A percentile compares a stretch with the other conserved stretches of the same genome.
These are phyloP conservation scores for Tetranychus truncatus DNA, from an alignment of 2,888 invertebrate species.

Conservation along the genomic window DNA sequence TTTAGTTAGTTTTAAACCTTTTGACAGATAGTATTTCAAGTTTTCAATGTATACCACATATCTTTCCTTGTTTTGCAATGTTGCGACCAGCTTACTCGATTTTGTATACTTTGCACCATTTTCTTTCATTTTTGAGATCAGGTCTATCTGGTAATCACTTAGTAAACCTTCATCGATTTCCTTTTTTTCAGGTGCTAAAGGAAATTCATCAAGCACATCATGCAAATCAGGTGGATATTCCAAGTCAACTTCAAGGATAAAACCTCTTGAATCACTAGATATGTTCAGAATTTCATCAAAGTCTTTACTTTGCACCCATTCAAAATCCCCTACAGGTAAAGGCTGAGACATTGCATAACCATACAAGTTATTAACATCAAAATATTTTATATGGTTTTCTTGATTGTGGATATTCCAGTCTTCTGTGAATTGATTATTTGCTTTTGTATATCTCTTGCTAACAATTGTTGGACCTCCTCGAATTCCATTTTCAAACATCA, in stretches of 20 bases:
- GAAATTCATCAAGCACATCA: constrained; percentile 20
- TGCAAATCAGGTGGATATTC: constrained; percentile 19
- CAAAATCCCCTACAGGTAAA: constrained; percentile 18
- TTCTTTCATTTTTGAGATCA: neutral
- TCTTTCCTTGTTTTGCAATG: constrained; percentile 22
- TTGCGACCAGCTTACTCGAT: constrained; percentile 17
- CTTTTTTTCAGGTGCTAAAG: constrained; percentile 22
- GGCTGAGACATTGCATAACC: constrained; percentile 12
- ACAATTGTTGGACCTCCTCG: neutral
- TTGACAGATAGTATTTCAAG: neutral
- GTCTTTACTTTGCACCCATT: constrained; percentile 8
- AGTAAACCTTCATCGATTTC: constrained; percentile 1
- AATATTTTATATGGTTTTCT: neutral
- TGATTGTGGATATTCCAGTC: neutral
- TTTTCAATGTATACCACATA: neutral
- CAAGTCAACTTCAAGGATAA: constrained; percentile 20
- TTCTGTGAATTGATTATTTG: constrained; percentile 10
- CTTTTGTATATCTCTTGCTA: constrained; percentile 7
- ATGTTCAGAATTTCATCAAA: neutral
- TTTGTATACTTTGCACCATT: neutral
- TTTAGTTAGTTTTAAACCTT: neutral
- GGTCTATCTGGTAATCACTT: neutral
- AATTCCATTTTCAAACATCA: constrained; percentile 7
- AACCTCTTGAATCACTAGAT: constrained; percentile 8
- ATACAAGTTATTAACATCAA: constrained; percentile 5